Percentiles rank a stretch among this genome's conserved stretches.
Conservation (phyloP, 2,113 vertebrate genomes). For the Seriola dumerili region DNA sequence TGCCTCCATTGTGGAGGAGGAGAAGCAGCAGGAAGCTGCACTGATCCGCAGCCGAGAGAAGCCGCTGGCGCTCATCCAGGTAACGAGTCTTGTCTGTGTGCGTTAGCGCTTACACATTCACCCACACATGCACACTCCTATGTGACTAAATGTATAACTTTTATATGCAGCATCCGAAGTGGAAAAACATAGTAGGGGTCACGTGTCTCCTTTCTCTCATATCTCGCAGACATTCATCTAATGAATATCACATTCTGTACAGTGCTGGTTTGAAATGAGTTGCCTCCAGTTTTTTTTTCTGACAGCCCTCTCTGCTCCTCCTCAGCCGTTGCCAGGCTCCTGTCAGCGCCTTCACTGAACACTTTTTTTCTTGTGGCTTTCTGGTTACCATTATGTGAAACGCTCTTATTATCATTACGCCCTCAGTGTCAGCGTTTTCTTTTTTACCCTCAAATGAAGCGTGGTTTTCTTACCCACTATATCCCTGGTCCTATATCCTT, state of each 20-base stretch:
- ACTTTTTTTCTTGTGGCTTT: slow-evolving; percentile 17
- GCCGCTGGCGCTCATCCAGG: slow-evolving; percentile 97
- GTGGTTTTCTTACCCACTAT: slow-evolving; percentile 24
- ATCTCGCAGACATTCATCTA: slow-evolving; percentile 15
- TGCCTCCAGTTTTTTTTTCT: slow-evolving; percentile 3
- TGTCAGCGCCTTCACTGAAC: slow-evolving; percentile 52
- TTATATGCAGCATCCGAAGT: background rate
- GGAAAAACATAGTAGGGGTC: background rate
- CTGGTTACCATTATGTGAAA: slow-evolving; percentile 62
- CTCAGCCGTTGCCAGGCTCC: slow-evolving; percentile 45
- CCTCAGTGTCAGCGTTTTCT: slow-evolving; percentile 54
- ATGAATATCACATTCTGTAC: slow-evolving; percentile 23
- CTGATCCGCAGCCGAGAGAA: slow-evolving; percentile 96
- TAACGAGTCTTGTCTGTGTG: slow-evolving; percentile 68
- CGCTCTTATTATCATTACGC: slow-evolving; percentile 38
- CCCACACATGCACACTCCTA: background rate
- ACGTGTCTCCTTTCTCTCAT: background rate
- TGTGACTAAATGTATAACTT: slow-evolving; percentile 13
- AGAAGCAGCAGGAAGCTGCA: slow-evolving; percentile 95
- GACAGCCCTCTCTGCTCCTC: slow-evolving; percentile 10
- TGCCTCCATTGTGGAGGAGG: slow-evolving; percentile 95
- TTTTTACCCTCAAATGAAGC: slow-evolving; percentile 10
- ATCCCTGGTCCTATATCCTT: background rate
- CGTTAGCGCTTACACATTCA: slow-evolving; percentile 1
- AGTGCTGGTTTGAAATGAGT: slow-evolving; percentile 22